Evolutionary conservation across 1,140 invertebrate species (phyloP).

Genomic region (Drosophila neocordata): DNA sequence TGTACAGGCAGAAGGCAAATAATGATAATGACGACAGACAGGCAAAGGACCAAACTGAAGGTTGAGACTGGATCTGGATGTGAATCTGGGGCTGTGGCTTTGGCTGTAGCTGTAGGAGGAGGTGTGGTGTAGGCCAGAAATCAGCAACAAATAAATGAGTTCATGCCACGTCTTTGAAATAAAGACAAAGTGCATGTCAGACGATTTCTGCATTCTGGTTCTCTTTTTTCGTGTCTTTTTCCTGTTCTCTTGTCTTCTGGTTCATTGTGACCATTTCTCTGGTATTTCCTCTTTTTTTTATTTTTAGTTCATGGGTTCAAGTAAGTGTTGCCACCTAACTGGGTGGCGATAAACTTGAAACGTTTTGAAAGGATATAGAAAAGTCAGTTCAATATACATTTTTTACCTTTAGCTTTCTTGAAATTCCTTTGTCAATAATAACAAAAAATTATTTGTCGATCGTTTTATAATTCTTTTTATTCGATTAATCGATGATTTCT

Average conservation of each 20-base stretch:
- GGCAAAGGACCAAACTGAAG: constrained; percentile 32
- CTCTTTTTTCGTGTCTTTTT: constrained; percentile 6
- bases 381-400: no score
- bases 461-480: constrained; percentile 22
- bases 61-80: constrained; percentile 2
- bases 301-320: constrained; percentile 52
- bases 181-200: constrained; percentile 73
- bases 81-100: not conserved
- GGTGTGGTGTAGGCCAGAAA: constrained; percentile 75
- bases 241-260: constrained; percentile 4
- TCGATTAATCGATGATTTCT: constrained; percentile 45
- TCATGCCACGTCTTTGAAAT: constrained; percentile 76
- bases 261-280: constrained; percentile 3
- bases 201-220: constrained; percentile 29
- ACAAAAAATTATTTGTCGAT: constrained; percentile 31
- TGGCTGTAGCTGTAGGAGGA: constrained; percentile 30
- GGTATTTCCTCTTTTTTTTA: not conserved
- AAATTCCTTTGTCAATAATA: constrained; percentile 44
- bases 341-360: not conserved
- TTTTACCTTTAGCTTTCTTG: not conserved
- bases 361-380: not conserved
- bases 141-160: constrained; percentile 81
- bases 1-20: constrained; percentile 37
- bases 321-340: constrained; percentile 51
- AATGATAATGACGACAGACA: constrained; percentile 77